Conservation (phyloP, 2,888 invertebrate species). For the Drosophila affinis region DNA sequence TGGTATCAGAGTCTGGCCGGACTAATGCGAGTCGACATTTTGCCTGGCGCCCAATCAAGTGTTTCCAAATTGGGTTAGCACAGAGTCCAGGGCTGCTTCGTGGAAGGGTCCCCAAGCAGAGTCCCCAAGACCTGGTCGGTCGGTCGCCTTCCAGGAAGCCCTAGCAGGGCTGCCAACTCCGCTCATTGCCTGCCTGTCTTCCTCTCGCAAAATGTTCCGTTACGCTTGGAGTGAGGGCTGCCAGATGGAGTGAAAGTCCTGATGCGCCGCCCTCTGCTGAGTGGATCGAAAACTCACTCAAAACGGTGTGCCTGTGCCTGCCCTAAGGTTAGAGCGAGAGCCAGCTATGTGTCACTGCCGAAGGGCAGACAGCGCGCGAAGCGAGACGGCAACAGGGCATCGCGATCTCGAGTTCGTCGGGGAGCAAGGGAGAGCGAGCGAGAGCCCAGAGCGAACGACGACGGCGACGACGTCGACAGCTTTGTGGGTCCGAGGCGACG, state of each 20-base stretch:
- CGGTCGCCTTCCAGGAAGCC: slow-evolving; percentile 66
- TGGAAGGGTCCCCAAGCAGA: slow-evolving; percentile 51
- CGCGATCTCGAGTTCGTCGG: slow-evolving; percentile 9
- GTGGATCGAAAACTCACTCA: slow-evolving; percentile 52
- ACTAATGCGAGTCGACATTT: slow-evolving; percentile 73
- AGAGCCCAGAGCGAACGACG: slow-evolving; percentile 37
- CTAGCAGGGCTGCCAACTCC: slow-evolving; percentile 17
- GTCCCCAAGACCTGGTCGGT: slow-evolving; percentile 1
- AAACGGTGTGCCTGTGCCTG: slow-evolving; percentile 4
- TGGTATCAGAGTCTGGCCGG: slow-evolving; percentile 46
- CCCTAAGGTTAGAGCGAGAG: slow-evolving; percentile 24
- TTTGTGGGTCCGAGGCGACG: slow-evolving; percentile 28
- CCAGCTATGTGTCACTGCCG: background rate
- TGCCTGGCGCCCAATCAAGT: slow-evolving; percentile 82
- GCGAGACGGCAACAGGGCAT: slow-evolving; percentile 20
- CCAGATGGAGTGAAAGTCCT: slow-evolving; percentile 22
- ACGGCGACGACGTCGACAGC: slow-evolving; percentile 31
- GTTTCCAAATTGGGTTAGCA: slow-evolving; percentile 76
- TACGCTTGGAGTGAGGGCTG: slow-evolving; percentile 30
- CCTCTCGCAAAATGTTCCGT: slow-evolving; percentile 39
- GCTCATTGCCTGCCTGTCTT: background rate
- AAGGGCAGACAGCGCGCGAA: slow-evolving; percentile 12
- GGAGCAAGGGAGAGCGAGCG: slow-evolving; percentile 7
- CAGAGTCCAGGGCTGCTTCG: slow-evolving; percentile 45
- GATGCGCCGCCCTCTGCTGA: slow-evolving; percentile 33